These are phyloP conservation scores for Scaptomyza flava DNA, from an alignment of 2,888 invertebrate species.

Conservation along the genomic window DNA sequence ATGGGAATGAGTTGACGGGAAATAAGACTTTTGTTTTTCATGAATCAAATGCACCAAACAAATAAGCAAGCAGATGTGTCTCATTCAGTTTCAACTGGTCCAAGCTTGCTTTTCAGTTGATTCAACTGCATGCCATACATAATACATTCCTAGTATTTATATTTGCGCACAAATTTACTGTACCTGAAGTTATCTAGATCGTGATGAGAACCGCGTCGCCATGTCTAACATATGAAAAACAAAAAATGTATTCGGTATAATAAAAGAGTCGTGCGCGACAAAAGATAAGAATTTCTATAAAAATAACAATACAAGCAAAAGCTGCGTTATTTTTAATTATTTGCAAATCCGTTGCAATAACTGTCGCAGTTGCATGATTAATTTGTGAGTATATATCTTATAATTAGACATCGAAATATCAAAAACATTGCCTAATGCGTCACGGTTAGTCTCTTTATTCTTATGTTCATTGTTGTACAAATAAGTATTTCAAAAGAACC, in stretches of 20 bases:
- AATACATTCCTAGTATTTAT: background rate
- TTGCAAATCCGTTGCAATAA: background rate
- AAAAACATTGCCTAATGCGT: conserved; percentile 20
- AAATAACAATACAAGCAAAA: conserved; percentile 7
- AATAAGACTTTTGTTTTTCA: conserved; percentile 27
- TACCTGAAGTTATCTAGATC: conserved; percentile 15
- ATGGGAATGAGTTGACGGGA: conserved; percentile 9
- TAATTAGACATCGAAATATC: no score
- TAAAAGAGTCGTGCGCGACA: conserved; percentile 31
- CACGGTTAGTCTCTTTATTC: background rate
- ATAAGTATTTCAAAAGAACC: background rate
- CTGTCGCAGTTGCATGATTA: conserved; percentile 9
- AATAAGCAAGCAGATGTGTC: conserved; percentile 9
- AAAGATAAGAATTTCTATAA: conserved; percentile 18
- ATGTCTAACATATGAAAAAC: conserved; percentile 33
- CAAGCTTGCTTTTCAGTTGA: no score
- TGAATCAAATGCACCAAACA: conserved; percentile 56
- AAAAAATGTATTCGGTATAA: conserved; percentile 6
- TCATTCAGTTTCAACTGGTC: conserved; percentile 8
- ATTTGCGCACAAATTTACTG: background rate
- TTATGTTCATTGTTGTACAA: no score
- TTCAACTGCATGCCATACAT: conserved; percentile 14
- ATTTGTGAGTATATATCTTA: no score
- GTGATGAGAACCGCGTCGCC: conserved; percentile 37
- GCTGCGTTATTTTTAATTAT: conserved; percentile 5